Evolutionary conservation across 2,797 vertebrate species (phyloP).

Genomic region (Neostethus bicornis): DNA sequence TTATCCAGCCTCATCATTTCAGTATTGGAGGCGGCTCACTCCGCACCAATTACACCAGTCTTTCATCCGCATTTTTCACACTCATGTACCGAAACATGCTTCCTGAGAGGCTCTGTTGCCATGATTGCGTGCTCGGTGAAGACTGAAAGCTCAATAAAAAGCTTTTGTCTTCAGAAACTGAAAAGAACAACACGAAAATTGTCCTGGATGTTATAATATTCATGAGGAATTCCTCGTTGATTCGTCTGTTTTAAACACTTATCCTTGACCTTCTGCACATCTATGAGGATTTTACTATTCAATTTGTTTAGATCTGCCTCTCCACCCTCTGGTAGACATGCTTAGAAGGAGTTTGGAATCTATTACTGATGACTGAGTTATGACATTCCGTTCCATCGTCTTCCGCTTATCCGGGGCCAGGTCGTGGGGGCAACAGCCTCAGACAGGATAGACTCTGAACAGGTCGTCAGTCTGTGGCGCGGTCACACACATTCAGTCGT

Average conservation of each 20-base stretch:
- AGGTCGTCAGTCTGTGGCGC: too few species aligned
- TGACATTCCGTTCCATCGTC: too few species aligned
- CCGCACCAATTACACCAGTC: conserved; percentile 26
- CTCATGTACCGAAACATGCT: conserved; percentile 15
- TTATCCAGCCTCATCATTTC: conserved; percentile 46
- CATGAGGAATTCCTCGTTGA: conserved; percentile 8
- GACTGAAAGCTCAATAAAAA: conserved; percentile 17
- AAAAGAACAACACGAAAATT: background rate
- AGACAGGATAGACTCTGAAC: too few species aligned
- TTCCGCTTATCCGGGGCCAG: too few species aligned
- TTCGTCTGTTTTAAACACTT: conserved; percentile 8
- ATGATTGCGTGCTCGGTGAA: background rate
- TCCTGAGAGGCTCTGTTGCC: conserved; percentile 1
- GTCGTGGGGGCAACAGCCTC: too few species aligned
- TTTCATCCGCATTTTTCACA: conserved; percentile 22
- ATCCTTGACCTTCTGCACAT: conserved; percentile 1
- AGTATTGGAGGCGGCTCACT: conserved; percentile 16
- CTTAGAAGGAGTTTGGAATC: too few species aligned
- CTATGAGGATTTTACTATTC: too few species aligned
- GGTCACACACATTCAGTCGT: too few species aligned
- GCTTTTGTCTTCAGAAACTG: conserved; percentile 1
- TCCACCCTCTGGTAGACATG: too few species aligned
- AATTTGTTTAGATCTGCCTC: too few species aligned
- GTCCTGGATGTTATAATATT: background rate
- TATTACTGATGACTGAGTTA: too few species aligned